These are phyloP conservation scores for Semnornis frantzii DNA, from an alignment of 2,113 vertebrate genomes.

Conservation along the genomic window DNA sequence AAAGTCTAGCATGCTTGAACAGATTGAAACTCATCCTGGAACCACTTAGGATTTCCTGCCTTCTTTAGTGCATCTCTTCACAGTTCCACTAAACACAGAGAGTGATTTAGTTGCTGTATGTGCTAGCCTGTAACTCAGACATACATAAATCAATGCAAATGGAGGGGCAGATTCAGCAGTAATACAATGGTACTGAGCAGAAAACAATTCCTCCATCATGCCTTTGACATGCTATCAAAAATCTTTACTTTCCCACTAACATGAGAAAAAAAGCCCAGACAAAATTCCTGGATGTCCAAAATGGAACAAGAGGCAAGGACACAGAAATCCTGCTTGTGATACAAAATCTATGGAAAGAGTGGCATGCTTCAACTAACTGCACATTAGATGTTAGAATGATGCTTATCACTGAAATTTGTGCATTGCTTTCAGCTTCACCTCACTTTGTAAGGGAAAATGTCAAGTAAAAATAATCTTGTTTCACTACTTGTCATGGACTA, in stretches of 20 bases:
- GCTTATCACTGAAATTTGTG: neutral
- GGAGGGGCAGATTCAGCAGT: constrained; percentile 4
- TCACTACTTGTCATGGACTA: constrained; percentile 27
- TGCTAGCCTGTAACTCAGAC: neutral
- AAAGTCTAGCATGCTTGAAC: constrained; percentile 1
- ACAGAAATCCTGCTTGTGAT: neutral
- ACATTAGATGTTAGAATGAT: neutral
- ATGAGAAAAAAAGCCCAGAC: neutral
- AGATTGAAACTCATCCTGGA: neutral
- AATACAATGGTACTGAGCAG: neutral
- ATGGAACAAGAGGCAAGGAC: neutral
- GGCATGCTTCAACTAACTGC: neutral
- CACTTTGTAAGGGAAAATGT: constrained; percentile 25
- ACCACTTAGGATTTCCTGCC: neutral
- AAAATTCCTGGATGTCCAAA: neutral
- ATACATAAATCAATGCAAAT: constrained; percentile 5
- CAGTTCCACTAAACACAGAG: neutral
- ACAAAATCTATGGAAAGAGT: neutral
- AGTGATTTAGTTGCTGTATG: neutral
- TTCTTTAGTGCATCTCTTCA: constrained; percentile 8
- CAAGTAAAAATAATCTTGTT: constrained; percentile 19
- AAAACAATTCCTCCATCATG: neutral
- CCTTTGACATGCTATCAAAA: neutral
- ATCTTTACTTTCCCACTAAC: neutral
- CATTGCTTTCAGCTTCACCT: neutral